Percentiles rank a stretch among this genome's conserved stretches.
Conservation (phyloP, 1,140 invertebrate species). For the Lutraria rhynchaena region DNA sequence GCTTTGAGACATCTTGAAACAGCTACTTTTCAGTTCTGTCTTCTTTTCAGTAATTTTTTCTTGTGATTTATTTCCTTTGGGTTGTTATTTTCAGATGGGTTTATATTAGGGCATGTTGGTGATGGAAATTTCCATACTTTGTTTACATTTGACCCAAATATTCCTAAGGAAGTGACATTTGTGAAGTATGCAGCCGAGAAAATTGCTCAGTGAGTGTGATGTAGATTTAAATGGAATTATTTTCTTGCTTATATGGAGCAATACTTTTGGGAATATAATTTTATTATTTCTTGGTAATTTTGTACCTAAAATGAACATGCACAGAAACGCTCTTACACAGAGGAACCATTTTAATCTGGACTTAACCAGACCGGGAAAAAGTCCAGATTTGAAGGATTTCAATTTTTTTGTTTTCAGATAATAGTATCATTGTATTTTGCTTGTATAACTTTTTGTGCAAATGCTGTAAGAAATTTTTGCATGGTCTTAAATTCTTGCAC, state of each 20-base stretch:
- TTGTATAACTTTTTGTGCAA: too few relatives aligned
- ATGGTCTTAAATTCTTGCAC: too few relatives aligned
- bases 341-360: too few relatives aligned
- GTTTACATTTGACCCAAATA: slow-evolving; percentile 81
- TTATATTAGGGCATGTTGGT: slow-evolving; percentile 85
- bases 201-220: slow-evolving; percentile 80
- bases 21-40: neutral
- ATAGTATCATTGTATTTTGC: too few relatives aligned
- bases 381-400: too few relatives aligned
- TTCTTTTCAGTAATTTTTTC: neutral
- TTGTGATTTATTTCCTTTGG: neutral
- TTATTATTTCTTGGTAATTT: neutral
- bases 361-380: too few relatives aligned
- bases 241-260: neutral
- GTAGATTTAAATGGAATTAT: neutral
- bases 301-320: too few relatives aligned
- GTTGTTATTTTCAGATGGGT: slow-evolving; percentile 78
- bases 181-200: slow-evolving; percentile 76
- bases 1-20: too few relatives aligned
- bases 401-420: too few relatives aligned
- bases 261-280: neutral
- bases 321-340: too few relatives aligned
- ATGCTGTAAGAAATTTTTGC: too few relatives aligned
- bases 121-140: slow-evolving; percentile 85
- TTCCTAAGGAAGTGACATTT: slow-evolving; percentile 76